Conservation (phyloP, 2,888 invertebrate genomes). For the Orthonevra nobilis region DNA sequence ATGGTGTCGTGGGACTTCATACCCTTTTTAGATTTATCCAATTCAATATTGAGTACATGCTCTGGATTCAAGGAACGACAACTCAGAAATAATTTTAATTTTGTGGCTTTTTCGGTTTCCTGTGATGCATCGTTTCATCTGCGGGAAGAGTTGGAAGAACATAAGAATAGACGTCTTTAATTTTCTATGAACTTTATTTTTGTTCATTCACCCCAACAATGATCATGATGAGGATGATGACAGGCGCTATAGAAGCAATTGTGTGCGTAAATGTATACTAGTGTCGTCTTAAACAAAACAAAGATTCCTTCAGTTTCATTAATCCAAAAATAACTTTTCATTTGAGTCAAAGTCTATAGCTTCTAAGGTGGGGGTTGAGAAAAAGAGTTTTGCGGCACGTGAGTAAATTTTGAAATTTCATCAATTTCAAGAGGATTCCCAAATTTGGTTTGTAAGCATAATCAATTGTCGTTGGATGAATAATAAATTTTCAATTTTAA, state of each 20-base stretch:
- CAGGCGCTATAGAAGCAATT: not conserved
- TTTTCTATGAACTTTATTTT: conserved; percentile 33
- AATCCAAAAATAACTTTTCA: conserved; percentile 52
- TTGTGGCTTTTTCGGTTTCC: not conserved
- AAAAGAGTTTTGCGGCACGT: conserved; percentile 31
- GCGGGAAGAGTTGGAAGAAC: not conserved
- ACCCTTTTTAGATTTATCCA: too few species aligned
- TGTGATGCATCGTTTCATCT: conserved; percentile 10
- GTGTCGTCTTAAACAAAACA: conserved; percentile 24
- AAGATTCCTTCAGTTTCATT: conserved; percentile 31
- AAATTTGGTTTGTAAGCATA: conserved; percentile 21
- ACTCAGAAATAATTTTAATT: conserved; percentile 35
- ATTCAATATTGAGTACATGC: too few species aligned
- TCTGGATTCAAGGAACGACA: not conserved
- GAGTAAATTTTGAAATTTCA: conserved; percentile 34
- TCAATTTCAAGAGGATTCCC: conserved; percentile 30
- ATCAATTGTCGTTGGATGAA: conserved; percentile 20
- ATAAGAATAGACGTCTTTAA: conserved; percentile 17
- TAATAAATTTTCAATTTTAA: too few species aligned
- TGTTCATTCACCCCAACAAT: conserved; percentile 48
- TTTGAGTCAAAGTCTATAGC: conserved; percentile 42
- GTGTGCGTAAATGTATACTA: too few species aligned
- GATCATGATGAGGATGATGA: conserved; percentile 13
- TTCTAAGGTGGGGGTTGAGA: too few species aligned
- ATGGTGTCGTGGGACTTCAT: too few species aligned